Base-by-base conservation (phyloP, 2,113 vertebrate genomes). In the Eurystomus gularis region DNA sequence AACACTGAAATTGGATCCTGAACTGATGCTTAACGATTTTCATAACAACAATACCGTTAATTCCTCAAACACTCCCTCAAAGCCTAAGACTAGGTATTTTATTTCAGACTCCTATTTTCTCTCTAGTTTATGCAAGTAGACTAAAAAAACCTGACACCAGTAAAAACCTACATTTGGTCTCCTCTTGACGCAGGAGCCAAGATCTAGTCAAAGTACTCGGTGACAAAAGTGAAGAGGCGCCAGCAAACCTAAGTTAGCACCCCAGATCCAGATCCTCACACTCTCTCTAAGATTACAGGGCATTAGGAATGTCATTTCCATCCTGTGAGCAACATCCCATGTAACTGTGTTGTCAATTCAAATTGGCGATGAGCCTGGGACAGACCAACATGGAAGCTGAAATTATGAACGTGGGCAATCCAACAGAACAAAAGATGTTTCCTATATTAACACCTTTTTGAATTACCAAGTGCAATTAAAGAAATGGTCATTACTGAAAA, bases 391-490 rank as follows among this genome's bases (percentile, higher is more conserved):
- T 1, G 3, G 57, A 85, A 80, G 62, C 25, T 77, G 61, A 69
- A 65, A n/a, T 40, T 37, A 61, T 0, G 2, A 95, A 86, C 6
- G 13, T 1, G 7, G 37, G 21, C 40, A 87, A 48, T 18, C 64
- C 33, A 79, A 60, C 7, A 37, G 6, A 48, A 66, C 4, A 82
- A 42, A 70, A 68, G 14, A 1, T 1, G 3, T 7, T 46, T 73
- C 39, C 55, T 66, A 10, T 17, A 92, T 66, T 42, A 48, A 86
- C 90, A 26, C 9, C 79, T 60, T 66, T 28, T 42, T 83, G 42
- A 90, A 94, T 94, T 97, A 96, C 96, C 85, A 97, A 96, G 88
- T 95, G 93, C 92, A 96, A 95, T 96, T 96, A 93, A 96, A 96
- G 96, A 96, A 97, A 92, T 79, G 86, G 8, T 62, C 23, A 29